Evolutionary conservation across 2,113 vertebrate genomes (phyloP).

Genomic region (Balaenoptera acutorostrata): DNA sequence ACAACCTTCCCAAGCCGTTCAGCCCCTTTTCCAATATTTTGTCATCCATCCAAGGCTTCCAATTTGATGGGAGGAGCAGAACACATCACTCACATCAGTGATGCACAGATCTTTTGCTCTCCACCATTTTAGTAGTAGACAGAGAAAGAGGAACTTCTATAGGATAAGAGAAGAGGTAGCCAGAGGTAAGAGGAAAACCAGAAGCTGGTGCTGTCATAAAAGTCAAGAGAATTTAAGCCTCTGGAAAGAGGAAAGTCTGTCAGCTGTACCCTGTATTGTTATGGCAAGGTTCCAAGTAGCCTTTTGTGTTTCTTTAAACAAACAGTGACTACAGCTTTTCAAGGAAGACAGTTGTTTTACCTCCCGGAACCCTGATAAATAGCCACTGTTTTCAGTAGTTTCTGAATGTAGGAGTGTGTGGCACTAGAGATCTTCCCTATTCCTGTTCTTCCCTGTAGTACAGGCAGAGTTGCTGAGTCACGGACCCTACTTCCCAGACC

Average conservation of each 20-base stretch:
- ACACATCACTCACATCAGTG: background rate
- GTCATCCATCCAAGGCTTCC: background rate
- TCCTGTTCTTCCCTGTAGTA: accelerated
- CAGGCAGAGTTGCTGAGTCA: background rate
- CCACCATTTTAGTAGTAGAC: background rate
- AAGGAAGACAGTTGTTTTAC: background rate
- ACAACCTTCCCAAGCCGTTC: background rate
- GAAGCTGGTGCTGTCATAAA: background rate
- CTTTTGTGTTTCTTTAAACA: background rate
- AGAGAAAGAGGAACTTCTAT: background rate
- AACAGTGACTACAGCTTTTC: background rate
- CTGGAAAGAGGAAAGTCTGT: background rate
- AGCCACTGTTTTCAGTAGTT: background rate
- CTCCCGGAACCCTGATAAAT: background rate
- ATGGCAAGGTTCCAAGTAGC: background rate
- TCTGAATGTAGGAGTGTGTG: background rate
- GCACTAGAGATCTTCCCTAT: background rate
- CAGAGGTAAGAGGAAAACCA: background rate
- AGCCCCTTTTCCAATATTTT: background rate
- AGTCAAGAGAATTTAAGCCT: background rate
- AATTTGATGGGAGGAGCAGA: background rate
- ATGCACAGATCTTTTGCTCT: background rate
- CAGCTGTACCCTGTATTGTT: background rate
- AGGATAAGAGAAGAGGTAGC: background rate
- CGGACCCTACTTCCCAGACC: background rate